Conservation (phyloP, 2,113 vertebrate species). For the Tenrec ecaudatus region DNA sequence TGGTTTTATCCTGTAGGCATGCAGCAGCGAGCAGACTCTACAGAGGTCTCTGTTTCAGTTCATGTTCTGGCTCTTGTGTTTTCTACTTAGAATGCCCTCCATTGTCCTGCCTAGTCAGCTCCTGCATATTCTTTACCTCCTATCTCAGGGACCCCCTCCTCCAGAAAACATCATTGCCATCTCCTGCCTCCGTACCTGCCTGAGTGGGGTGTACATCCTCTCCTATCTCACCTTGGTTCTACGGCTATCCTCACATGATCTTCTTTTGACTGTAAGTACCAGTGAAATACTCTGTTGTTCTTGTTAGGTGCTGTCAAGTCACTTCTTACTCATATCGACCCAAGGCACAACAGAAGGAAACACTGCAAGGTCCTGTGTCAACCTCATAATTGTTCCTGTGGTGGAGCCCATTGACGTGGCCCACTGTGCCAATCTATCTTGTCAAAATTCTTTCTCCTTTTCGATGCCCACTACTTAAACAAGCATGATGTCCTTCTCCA, state of each 20-base stretch:
- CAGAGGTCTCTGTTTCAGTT: not conserved
- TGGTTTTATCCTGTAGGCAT: not conserved
- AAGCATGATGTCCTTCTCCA: too few species aligned
- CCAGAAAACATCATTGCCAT: not conserved
- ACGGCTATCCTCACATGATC: not conserved
- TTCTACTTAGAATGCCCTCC: not conserved
- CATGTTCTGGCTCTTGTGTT: not conserved
- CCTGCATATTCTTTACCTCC: not conserved
- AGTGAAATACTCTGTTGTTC: not conserved
- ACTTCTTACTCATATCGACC: not conserved
- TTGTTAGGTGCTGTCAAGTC: not conserved
- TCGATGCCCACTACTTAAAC: too few species aligned
- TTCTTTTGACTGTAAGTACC: not conserved
- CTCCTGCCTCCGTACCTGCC: not conserved
- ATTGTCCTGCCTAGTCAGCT: not conserved
- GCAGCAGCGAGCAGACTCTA: not conserved
- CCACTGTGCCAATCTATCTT: too few species aligned
- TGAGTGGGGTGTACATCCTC: not conserved
- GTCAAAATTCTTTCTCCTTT: too few species aligned
- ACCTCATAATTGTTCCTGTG: too few species aligned
- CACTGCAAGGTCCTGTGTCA: too few species aligned
- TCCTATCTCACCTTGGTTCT: not conserved
- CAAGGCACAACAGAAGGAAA: too few species aligned
- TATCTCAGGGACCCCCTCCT: fast-evolving
- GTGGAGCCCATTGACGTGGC: too few species aligned